Evolutionary conservation across 2,113 vertebrate genomes (phyloP).

Genomic region (Seriola aureovittata): DNA sequence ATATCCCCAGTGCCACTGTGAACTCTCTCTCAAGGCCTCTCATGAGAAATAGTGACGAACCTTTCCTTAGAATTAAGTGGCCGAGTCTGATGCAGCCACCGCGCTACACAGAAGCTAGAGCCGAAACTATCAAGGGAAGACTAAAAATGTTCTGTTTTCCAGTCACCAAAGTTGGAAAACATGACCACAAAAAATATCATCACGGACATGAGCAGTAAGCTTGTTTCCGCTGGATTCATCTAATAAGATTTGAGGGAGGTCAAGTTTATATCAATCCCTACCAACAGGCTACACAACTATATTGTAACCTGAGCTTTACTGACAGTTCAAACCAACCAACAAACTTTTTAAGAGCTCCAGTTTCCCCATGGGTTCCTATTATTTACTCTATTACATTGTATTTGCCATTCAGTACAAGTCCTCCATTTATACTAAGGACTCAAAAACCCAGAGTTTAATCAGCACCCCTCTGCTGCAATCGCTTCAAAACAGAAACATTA

Average conservation of each 20-base stretch:
- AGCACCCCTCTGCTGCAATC: background rate
- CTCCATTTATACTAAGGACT: too few relatives aligned
- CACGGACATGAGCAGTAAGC: background rate
- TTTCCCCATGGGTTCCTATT: background rate
- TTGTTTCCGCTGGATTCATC: background rate
- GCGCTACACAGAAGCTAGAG: background rate
- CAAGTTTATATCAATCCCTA: background rate
- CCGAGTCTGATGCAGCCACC: constrained; percentile 2
- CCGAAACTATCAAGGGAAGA: background rate
- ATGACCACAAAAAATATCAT: background rate
- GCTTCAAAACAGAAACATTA: background rate
- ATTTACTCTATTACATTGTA: background rate
- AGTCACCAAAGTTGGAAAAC: background rate
- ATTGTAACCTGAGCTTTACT: background rate
- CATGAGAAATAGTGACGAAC: background rate
- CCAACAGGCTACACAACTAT: too few relatives aligned
- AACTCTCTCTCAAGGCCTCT: constrained; percentile 27
- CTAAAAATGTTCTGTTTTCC: background rate
- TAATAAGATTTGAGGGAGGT: background rate
- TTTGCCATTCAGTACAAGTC: too few relatives aligned
- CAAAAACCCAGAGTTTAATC: background rate
- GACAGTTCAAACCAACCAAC: background rate
- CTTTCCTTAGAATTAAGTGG: constrained; percentile 4
- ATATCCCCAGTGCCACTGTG: background rate
- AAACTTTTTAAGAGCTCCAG: background rate